A percentile compares a stretch with the other conserved stretches of the same genome.
These are phyloP conservation scores for Anoura caudifer DNA, from an alignment of 2,113 vertebrate genomes.

Conservation along the genomic window DNA sequence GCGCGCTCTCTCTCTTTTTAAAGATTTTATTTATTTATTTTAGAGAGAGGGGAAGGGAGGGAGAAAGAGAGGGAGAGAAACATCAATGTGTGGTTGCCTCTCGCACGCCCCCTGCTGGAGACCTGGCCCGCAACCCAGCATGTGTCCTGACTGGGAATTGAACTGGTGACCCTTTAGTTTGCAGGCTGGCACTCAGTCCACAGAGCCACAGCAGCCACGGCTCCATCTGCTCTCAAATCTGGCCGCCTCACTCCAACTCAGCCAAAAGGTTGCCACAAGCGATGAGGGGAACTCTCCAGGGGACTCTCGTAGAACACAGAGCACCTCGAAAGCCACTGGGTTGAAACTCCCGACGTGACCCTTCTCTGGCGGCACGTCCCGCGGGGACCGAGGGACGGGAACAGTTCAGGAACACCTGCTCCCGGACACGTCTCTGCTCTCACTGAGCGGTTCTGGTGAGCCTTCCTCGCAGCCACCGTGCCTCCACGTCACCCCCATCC, in stretches of 20 bases:
- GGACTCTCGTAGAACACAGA: background rate
- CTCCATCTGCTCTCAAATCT: background rate
- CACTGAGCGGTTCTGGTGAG: background rate
- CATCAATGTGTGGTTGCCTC: too few relatives aligned
- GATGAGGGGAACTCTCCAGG: background rate
- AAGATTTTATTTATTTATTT: too few relatives aligned
- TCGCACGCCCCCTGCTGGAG: too few relatives aligned
- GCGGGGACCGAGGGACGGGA: background rate
- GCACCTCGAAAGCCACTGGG: background rate
- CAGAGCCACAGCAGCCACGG: too few relatives aligned
- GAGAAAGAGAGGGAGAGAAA: too few relatives aligned
- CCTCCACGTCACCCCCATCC: background rate
- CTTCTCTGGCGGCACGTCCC: background rate
- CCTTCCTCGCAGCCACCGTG: background rate
- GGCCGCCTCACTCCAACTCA: background rate
- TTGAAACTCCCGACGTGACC: background rate
- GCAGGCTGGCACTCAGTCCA: too few relatives aligned
- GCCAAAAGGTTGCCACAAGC: background rate
- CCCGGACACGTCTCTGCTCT: fast-evolving
- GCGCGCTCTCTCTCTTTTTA: too few relatives aligned
- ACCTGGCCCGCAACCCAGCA: too few relatives aligned
- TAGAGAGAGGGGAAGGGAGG: too few relatives aligned
- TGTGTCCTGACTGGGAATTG: too few relatives aligned
- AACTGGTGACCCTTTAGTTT: too few relatives aligned
- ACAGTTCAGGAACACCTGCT: background rate